Evolutionary conservation across 2,888 invertebrate species (phyloP).

Genomic region (Subacronicta megacephala): DNA sequence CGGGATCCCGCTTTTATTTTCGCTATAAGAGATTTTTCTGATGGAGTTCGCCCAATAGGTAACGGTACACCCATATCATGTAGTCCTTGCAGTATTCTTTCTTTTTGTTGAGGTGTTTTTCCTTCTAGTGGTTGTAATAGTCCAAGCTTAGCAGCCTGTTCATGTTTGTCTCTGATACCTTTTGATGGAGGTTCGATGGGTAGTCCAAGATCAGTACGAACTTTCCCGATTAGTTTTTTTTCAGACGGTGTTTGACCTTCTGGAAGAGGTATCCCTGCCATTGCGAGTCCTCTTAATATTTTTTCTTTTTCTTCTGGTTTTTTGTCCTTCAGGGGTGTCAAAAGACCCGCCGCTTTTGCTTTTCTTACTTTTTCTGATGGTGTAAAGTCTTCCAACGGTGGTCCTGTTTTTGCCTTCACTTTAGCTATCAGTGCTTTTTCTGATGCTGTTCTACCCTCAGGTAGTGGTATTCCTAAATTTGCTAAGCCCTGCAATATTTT

Average conservation of each 20-base stretch:
- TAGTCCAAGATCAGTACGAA: slow-evolving; percentile 47
- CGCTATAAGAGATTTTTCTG: too few relatives aligned
- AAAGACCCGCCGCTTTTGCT: slow-evolving; percentile 44
- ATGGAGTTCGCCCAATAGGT: too few relatives aligned
- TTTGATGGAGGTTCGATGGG: slow-evolving; percentile 37
- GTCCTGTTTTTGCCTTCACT: slow-evolving; percentile 41
- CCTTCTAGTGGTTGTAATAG: slow-evolving; percentile 1
- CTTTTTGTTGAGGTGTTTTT: too few relatives aligned
- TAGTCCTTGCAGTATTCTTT: too few relatives aligned
- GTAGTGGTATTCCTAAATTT: slow-evolving; percentile 33
- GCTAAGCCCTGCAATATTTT: slow-evolving; percentile 50
- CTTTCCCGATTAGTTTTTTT: slow-evolving; percentile 31
- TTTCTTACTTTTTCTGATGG: slow-evolving; percentile 46
- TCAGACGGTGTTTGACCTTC: slow-evolving; percentile 56
- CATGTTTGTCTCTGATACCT: slow-evolving; percentile 50
- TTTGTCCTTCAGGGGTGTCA: slow-evolving; percentile 54
- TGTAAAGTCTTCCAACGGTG: slow-evolving; percentile 54
- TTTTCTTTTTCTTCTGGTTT: slow-evolving; percentile 52
- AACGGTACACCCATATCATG: too few relatives aligned
- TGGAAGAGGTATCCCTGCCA: slow-evolving; percentile 55
- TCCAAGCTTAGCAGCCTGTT: slow-evolving; percentile 44
- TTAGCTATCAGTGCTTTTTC: slow-evolving; percentile 52
- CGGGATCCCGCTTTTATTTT: too few relatives aligned
- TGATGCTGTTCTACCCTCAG: slow-evolving; percentile 49
- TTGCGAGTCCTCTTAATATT: slow-evolving; percentile 49